Base-by-base conservation (phyloP, 2,888 invertebrate genomes). In the Agonum fuliginosum region DNA sequence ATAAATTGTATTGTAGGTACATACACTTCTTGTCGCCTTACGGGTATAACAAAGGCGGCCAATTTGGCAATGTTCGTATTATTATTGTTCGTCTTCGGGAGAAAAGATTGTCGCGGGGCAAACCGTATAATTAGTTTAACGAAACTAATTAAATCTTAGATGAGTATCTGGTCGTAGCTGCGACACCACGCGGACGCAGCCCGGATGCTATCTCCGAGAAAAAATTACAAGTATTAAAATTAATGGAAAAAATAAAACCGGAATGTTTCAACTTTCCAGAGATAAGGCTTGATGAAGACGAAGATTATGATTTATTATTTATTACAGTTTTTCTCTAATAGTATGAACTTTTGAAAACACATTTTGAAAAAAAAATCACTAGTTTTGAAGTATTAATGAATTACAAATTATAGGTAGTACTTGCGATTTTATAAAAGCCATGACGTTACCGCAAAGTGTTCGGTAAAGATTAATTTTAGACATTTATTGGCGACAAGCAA, bases 101-200 rank as follows among this genome's bases (percentile, higher is more conserved):
- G 67, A 67, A 67, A 67, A 67, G 67, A 67, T 67, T 67, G 27
- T 67, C 41, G 22, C 22, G 54, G 27, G 37, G 67, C 67, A 46
- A 70, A 51, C 48, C 67, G 75, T 75, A 58, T 75, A 75, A 75
- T 75, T 75, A 75, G 75, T 75, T 67, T 74, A 74, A 27, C 65
- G 19, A 75, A 75, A 75, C 75, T 75, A 75, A 75, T 75, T 75
- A 75, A 75, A 75, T 75, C 75, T 67, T 67, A 75, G 75, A 75
- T 75, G 75, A 51, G 20, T 75, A 75, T 75, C 75, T 75, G n/a
- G n/a, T n/a, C n/a, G n/a, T n/a, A 62, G 54, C 30, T 1, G 46
- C 14, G 46, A 3, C 37, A n/a, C n/a, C 27, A 19, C 8, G 12
- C 54, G 20, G 54, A 1, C 17, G 8, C 20, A 22, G 3, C 6